Conservation (phyloP, 2,797 vertebrate species). For the Gadopsis bispinosus region DNA sequence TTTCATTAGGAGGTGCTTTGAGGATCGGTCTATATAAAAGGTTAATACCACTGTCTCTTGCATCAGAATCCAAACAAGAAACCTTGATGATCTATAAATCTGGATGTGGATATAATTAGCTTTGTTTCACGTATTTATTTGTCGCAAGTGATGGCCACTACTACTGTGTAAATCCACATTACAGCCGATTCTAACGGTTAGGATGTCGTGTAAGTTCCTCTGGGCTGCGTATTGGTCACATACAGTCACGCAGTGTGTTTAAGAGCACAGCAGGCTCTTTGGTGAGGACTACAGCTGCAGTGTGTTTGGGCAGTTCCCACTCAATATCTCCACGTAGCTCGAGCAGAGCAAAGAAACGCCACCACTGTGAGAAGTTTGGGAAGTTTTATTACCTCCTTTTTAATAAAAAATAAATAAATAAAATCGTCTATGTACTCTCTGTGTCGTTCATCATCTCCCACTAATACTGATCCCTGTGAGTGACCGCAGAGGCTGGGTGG, state of each 20-base stretch:
- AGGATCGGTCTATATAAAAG: not conserved
- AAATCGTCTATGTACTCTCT: conserved; percentile 15
- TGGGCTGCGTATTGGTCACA: not conserved
- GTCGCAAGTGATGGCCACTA: not conserved
- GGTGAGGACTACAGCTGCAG: not conserved
- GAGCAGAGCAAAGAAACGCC: conserved; percentile 5
- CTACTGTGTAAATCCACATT: not conserved
- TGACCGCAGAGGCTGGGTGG: conserved; percentile 81
- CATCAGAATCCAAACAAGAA: too few species aligned
- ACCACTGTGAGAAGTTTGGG: conserved; percentile 25
- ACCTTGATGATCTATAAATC: not conserved
- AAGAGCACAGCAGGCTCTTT: not conserved
- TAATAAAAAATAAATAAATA: conserved; percentile 2
- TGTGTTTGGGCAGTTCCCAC: not conserved
- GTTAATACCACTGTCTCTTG: not conserved
- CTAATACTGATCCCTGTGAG: conserved; percentile 63
- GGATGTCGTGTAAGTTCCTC: not conserved
- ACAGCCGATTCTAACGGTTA: not conserved
- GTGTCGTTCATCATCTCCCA: conserved; percentile 64
- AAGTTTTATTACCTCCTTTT: conserved; percentile 41
- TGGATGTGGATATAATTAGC: not conserved
- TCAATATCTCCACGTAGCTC: conserved; percentile 1
- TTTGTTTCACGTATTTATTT: not conserved
- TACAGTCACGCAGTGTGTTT: not conserved
- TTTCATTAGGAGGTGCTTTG: not conserved